These are phyloP conservation scores for Pyrrhosoma nymphula DNA, from an alignment of 2,888 invertebrate species.

Conservation along the genomic window DNA sequence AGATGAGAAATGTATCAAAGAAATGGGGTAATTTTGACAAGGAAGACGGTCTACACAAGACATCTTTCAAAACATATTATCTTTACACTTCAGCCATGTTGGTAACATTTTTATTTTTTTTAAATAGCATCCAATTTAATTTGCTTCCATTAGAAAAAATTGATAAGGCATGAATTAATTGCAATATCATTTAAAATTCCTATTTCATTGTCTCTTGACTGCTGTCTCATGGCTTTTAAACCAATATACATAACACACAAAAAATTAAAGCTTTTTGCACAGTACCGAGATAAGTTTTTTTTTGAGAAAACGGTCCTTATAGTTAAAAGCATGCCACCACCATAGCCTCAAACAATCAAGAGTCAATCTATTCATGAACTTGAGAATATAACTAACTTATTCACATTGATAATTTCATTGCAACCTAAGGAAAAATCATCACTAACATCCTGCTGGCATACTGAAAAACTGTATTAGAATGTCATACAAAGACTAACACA, in stretches of 20 bases:
- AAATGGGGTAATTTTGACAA: conserved; percentile 86
- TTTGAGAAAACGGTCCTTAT: not conserved
- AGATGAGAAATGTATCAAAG: conserved; percentile 34
- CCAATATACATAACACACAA: conserved; percentile 5
- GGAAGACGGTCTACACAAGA: conserved; percentile 85
- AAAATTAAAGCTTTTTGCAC: conserved; percentile 63
- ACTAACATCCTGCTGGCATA: not conserved
- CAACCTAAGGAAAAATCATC: conserved; percentile 46
- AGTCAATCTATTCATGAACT: conserved; percentile 30
- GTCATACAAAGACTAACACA: not conserved
- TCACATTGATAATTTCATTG: conserved; percentile 35
- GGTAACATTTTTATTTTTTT: conserved; percentile 65
- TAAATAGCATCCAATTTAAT: conserved; percentile 58
- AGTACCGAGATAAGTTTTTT: not conserved
- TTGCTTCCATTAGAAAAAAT: conserved; percentile 58
- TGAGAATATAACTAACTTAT: conserved; percentile 50
- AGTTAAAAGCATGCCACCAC: conserved; percentile 61
- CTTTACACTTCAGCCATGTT: conserved; percentile 63
- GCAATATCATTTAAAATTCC: conserved; percentile 57
- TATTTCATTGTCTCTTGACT: conserved; percentile 55
- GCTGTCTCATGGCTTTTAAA: conserved; percentile 61
- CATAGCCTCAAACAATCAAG: conserved; percentile 59
- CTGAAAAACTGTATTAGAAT: conserved; percentile 31
- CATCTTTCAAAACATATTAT: conserved; percentile 79
- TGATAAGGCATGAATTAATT: conserved; percentile 59